Conservation (phyloP, 2,113 vertebrate genomes). For the Sporophila hypoxantha region DNA sequence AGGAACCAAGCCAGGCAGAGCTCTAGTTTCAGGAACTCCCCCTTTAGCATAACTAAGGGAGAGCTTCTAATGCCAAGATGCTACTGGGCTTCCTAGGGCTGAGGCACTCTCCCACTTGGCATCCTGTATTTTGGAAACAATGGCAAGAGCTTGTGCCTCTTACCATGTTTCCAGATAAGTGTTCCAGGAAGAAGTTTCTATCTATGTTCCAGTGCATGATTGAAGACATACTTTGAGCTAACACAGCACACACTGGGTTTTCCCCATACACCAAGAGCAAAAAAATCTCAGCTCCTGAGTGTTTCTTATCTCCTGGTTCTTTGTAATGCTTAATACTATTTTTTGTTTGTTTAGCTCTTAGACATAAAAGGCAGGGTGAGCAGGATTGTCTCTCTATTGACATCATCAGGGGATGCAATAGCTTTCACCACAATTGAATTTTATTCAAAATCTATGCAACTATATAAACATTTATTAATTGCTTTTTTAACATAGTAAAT, state of each 20-base stretch:
- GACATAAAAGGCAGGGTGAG: neutral
- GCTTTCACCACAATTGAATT: neutral
- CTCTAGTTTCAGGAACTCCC: neutral
- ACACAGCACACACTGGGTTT: neutral
- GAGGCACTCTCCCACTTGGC: neutral
- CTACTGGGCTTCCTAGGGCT: constrained; percentile 13
- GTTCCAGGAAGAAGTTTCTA: constrained; percentile 52
- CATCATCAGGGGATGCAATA: neutral
- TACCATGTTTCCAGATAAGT: constrained; percentile 13
- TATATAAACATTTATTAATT: constrained; percentile 19
- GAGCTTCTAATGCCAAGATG: neutral
- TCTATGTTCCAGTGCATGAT: constrained; percentile 4
- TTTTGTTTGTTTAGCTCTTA: neutral
- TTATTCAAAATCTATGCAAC: neutral
- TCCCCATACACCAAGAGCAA: neutral
- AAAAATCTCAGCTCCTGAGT: neutral
- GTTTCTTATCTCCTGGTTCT: neutral
- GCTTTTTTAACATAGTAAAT: neutral
- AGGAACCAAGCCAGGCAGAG: neutral
- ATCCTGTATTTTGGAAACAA: constrained; percentile 41
- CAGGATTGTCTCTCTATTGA: neutral
- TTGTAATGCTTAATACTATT: neutral
- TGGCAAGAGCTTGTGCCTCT: neutral
- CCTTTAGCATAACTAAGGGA: neutral
- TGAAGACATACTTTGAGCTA: constrained; percentile 21